Evolutionary conservation across 2,797 vertebrate species (phyloP), one percentile per base, ranked within the genome.

Genomic region (Nannoperca australis): DNA sequence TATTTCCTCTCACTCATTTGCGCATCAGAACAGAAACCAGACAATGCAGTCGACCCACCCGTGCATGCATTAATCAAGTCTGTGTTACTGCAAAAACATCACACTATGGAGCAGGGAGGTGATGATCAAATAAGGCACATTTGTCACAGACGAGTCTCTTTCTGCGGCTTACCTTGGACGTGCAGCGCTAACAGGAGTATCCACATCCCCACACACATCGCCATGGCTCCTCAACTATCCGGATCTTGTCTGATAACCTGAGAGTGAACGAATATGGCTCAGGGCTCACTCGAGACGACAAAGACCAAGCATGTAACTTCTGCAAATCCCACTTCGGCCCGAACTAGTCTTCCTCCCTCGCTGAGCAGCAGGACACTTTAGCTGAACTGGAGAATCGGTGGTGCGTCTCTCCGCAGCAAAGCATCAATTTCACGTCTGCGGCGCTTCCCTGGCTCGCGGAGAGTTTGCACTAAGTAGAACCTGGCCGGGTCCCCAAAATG

Each of bases 241-340:
- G 88, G 90, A 88, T 89, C 91, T 86, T 82, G 84, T 93, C 83
- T 79, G 87, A 84, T 78, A 77, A 88, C 85, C 88, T 78, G 87
- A 83, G 75, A 75, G 80, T 73, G 84, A 87, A 69, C 69, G 85
- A 87, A 79, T 50, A 51, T 72, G 67, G 80, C 86, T 94, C 92
- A 51, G 74, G 67, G 80, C 86, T 94, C 92, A 92, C 79, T 85
- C 82, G 66, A 87, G 84, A 80, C 81, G 84, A 92, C 85, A 84
- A 88, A 88, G 73, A 90, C 84, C 90, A 86, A 79, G 92, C 94
- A 93, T 94, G 93, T 92, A 95, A 95, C 93, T 95, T 95, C 88
- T 85, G 89, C 85, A 90, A 90, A 92, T 93, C 92, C 94, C 90
- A 87, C 90, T 87, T 76, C 69, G 84, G 76, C 55, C 58, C 56